Base-by-base conservation (phyloP, 92 coral and sea anemone species). In the Chrysogorgia sp. region DNA sequence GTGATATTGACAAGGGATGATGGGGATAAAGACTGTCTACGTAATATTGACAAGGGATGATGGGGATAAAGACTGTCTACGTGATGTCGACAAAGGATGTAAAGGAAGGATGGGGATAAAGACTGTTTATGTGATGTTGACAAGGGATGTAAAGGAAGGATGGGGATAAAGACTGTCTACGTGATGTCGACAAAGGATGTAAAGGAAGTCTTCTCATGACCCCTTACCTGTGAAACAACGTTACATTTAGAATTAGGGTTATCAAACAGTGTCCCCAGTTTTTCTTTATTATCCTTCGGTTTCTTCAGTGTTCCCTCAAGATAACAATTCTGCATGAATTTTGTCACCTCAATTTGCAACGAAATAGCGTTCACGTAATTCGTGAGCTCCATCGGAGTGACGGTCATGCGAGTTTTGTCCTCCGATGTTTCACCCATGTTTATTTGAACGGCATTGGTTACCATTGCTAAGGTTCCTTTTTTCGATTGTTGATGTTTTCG, bases 221-320 rank as follows among this genome's bases (percentile, higher is more conserved):
- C 10, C 2, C 89, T 75, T 67, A 96, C 99, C 97, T 89, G 91
- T 9, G 89, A 80, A 48, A 90, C 99, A 12, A 92, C 79, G 40
- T 91, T 92, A 56, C 91, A 91, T 81, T 90, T 89, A 17, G 74
- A 74, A 47, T 75, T 92, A 17, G 97, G 91, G 77, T 82, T 96
- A 66, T 96, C 99, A 86, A 96, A 96, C 41, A 96, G 58, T 10
- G 99, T 96, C 5, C 97, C 92, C 15, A 96, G 23, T 76, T 82
- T 10, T 85, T 90, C 13, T 75, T 80, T 47, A 66, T 70, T 8
- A 80, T 86, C 68, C 84, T 69, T 34, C 85, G 80, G 17, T 70
- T 59, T 22, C 83, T 82, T 55, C 34, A 77, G 13, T 81, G 89
- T 37, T 81, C 96, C 86, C 49, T 91, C 97, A 34, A 80, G 77